Evolutionary conservation across 2,113 vertebrate genomes (phyloP).

Genomic region (Fulica atra): DNA sequence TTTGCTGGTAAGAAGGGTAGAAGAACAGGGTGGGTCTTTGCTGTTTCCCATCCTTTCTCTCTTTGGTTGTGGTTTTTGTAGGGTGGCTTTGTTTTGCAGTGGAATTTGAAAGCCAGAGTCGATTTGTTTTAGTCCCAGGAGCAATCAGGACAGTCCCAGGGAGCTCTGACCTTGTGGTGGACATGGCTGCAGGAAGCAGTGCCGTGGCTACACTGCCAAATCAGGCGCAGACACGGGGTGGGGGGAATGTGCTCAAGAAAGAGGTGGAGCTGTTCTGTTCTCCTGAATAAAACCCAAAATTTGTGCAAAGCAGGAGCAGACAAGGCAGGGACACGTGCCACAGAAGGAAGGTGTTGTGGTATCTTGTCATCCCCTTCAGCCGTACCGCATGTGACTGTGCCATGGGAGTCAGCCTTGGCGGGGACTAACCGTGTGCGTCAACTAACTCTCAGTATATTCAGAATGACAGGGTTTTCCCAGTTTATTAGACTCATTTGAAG

Average conservation of each 20-base stretch:
- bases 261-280: background rate
- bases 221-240: background rate
- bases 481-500: slow-evolving; percentile 33
- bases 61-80: background rate
- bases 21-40: background rate
- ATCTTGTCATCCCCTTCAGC: background rate
- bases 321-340: background rate
- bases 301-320: background rate
- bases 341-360: background rate
- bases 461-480: slow-evolving; percentile 37
- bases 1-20: background rate
- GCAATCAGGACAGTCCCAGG: background rate
- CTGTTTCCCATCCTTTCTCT: background rate
- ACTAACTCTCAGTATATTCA: background rate
- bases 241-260: background rate
- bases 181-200: background rate
- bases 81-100: background rate
- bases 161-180: background rate
- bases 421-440: background rate
- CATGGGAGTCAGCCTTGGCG: background rate
- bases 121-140: background rate
- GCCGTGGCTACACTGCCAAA: accelerated
- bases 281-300: background rate
- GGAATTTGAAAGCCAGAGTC: background rate
- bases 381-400: background rate